Base-by-base conservation (phyloP, 2,113 vertebrate genomes). In the Emydocephalus ijimae region DNA sequence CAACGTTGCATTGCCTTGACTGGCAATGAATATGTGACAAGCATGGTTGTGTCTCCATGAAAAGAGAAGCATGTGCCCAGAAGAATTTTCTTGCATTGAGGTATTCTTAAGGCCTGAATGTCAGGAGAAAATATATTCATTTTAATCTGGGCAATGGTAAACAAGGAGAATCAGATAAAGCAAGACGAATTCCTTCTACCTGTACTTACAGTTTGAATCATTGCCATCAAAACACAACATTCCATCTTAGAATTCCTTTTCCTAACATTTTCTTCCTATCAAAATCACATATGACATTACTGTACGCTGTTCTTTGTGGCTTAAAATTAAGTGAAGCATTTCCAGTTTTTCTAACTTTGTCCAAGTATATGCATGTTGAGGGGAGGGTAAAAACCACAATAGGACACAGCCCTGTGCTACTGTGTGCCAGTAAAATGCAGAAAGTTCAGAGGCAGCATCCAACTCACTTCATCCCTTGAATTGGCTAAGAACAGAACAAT, bases 401-500 rank as follows among this genome's bases (percentile, higher is more conserved):
- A 92, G 86, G 43, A 89, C 18, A 50, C 34, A 89, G 29, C 7
- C 52, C 34, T 43, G 48, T 45, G 54, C 88, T 89, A 89, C 21
- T 56, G 26, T 85, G 45, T 61, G 29, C 43, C 55, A 90, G 45
- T 39, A 74, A 90, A 56, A 59, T 34, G 10, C 18, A 15, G 39
- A 92, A 18, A 74, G 64, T 56, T 86, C 29, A 86, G 43, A 90
- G 69, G 34, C 52, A 89, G 69, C 54, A 86, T 86, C 92, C 55
- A 90, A 90, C 2, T 85, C 92, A 61, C 88, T 39, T 56, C 87
- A 90, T 92, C 88, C 55, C 89, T 61, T 52, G 20, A 39, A 92
- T 7, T 20, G 81, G 45, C 92, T 92, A 90, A 90, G 88, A 86
- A 61, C 92, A 86, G 92, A 85, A 89, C 55, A 56, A 90, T 90